phyloP scores from a whole-genome alignment of 2,113 vertebrate species.

The Callionymus lyra region DNA sequence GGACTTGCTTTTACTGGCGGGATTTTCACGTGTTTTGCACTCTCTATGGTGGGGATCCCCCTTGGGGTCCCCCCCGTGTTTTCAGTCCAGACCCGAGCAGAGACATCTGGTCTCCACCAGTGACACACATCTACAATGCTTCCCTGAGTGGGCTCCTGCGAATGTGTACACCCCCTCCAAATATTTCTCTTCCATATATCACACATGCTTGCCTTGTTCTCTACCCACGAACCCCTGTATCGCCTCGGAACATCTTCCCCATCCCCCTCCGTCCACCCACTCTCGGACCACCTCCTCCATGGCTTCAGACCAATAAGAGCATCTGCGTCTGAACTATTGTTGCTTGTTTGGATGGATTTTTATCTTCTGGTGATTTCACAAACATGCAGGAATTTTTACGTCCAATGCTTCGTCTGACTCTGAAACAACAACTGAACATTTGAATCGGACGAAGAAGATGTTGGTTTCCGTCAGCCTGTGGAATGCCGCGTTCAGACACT shows the following conservation, averaged over 20 bases:
- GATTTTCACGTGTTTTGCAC: not conserved
- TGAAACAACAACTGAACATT: too few relatives aligned
- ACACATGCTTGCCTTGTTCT: slow-evolving; percentile 30
- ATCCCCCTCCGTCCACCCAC: slow-evolving; percentile 19
- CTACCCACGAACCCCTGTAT: slow-evolving; percentile 8
- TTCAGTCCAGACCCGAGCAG: slow-evolving; percentile 20
- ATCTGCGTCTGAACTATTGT: not conserved
- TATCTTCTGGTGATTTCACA: slow-evolving; percentile 4
- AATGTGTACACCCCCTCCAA: slow-evolving; percentile 16
- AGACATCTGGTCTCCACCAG: slow-evolving; percentile 55
- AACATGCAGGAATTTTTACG: slow-evolving; percentile 15
- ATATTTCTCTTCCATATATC: slow-evolving; percentile 29
- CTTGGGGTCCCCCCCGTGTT: not conserved
- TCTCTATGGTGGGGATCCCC: slow-evolving; percentile 18
- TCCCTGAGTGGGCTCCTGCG: slow-evolving; percentile 23
- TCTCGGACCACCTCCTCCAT: slow-evolving; percentile 32
- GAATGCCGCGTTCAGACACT: too few relatives aligned
- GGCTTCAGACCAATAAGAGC: slow-evolving; percentile 27
- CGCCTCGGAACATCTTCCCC: slow-evolving; percentile 26
- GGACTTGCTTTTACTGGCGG: too few relatives aligned
- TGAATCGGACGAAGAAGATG: too few relatives aligned
- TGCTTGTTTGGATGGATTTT: slow-evolving; percentile 13
- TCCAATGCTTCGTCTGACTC: too few relatives aligned
- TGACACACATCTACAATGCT: slow-evolving; percentile 8
- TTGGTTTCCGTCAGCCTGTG: too few relatives aligned